Evolutionary conservation across 2,113 vertebrate genomes (phyloP).

Genomic region (Lepus timidus): DNA sequence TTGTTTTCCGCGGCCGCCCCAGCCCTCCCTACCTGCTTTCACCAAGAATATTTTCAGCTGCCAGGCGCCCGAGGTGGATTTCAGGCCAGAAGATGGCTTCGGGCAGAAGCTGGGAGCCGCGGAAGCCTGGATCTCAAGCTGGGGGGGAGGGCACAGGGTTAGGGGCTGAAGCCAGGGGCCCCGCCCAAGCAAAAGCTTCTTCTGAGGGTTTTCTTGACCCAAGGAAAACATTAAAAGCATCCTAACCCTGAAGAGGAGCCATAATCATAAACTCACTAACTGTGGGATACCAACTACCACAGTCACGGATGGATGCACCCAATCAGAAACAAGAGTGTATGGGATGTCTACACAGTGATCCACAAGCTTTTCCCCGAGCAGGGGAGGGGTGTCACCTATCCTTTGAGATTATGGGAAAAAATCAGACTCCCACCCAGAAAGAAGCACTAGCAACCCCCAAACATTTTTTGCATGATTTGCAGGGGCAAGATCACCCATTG

Average conservation of each 20-base stretch:
- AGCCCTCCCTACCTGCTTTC: neutral
- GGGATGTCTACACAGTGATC: neutral
- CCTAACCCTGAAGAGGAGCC: slow-evolving; percentile 5
- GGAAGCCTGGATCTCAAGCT: neutral
- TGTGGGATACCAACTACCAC: neutral
- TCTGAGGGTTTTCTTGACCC: neutral
- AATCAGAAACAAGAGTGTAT: neutral
- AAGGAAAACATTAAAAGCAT: neutral
- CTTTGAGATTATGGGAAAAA: slow-evolving; percentile 23
- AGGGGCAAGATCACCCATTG: neutral
- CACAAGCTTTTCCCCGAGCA: neutral
- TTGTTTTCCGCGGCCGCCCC: neutral
- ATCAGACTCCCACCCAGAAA: neutral
- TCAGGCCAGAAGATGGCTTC: slow-evolving; percentile 58
- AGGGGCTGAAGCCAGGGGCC: neutral
- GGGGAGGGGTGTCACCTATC: neutral
- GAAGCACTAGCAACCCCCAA: neutral
- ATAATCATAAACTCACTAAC: slow-evolving; percentile 48
- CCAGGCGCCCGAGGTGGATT: slow-evolving; percentile 68
- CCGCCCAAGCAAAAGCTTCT: slow-evolving; percentile 6
- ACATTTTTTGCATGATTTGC: neutral
- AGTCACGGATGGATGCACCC: neutral
- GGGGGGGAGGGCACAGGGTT: neutral
- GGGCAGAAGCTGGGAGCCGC: neutral
- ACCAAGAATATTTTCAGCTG: slow-evolving; percentile 68